phyloP scores from a whole-genome alignment of 1,140 invertebrate genomes.

The Penaeus indicus region DNA sequence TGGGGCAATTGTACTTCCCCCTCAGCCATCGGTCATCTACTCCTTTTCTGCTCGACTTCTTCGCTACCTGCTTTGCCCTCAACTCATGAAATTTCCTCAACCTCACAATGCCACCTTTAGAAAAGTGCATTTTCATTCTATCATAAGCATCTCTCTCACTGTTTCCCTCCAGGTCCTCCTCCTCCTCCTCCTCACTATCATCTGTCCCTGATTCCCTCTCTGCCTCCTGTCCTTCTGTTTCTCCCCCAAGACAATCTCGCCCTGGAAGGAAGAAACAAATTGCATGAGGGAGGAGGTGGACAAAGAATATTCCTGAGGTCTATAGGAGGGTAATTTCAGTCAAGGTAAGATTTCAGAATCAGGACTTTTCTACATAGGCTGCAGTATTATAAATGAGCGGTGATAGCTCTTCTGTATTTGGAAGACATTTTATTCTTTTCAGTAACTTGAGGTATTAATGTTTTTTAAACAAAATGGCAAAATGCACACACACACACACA shows the following conservation, averaged over 20 bases:
- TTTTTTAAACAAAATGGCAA: too few species aligned
- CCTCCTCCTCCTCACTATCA: slow-evolving; percentile 42
- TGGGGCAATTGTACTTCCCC: slow-evolving; percentile 38
- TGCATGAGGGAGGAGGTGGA: background rate
- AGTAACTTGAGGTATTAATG: too few species aligned
- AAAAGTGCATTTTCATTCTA: slow-evolving; percentile 2
- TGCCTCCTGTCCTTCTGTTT: slow-evolving; percentile 36
- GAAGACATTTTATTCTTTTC: too few species aligned
- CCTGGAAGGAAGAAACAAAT: slow-evolving; percentile 53
- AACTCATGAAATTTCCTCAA: background rate
- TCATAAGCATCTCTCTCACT: background rate
- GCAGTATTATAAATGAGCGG: too few species aligned
- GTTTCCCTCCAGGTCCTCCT: background rate
- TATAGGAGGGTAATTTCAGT: too few species aligned
- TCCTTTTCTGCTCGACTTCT: background rate
- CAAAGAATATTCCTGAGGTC: too few species aligned
- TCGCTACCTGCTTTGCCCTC: background rate
- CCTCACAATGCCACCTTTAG: slow-evolving; percentile 12
- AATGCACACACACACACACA: too few species aligned
- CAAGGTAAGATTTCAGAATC: too few species aligned
- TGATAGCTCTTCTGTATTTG: too few species aligned
- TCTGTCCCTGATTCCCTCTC: slow-evolving; percentile 33
- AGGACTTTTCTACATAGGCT: too few species aligned
- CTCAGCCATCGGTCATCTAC: slow-evolving; percentile 51
- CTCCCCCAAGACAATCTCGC: slow-evolving; percentile 50